Conservation (phyloP, 2,797 vertebrate genomes). For the Melanotaenia parkinsoni region DNA sequence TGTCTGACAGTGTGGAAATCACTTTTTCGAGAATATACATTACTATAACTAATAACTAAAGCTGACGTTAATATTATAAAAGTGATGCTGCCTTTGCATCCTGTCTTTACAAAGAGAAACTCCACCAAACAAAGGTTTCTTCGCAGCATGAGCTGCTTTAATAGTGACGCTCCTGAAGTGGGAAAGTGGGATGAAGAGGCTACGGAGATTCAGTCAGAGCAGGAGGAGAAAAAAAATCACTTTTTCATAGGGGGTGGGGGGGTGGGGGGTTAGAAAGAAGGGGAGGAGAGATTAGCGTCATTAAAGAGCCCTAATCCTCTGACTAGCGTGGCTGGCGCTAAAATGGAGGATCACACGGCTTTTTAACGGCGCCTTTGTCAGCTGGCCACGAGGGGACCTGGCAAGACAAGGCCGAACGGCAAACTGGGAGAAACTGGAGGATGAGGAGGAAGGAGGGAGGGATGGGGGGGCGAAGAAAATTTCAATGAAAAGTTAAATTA, state of each 20-base stretch:
- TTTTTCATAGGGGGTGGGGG: slow-evolving; percentile 72
- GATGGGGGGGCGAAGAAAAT: slow-evolving; percentile 74
- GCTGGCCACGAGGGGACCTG: slow-evolving; percentile 83
- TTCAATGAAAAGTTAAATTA: slow-evolving; percentile 91
- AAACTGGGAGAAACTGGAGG: slow-evolving; percentile 80
- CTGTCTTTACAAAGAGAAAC: slow-evolving; percentile 5
- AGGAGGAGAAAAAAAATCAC: slow-evolving; percentile 84
- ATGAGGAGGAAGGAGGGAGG: slow-evolving; percentile 28
- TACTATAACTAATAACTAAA: too few relatives aligned
- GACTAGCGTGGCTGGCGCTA: slow-evolving; percentile 90
- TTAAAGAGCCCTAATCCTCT: slow-evolving; percentile 95
- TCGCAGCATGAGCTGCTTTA: slow-evolving; percentile 70
- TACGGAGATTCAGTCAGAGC: slow-evolving; percentile 84
- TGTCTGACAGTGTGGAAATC: too few relatives aligned
- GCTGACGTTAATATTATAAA: too few relatives aligned
- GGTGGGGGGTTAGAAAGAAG: slow-evolving; percentile 55
- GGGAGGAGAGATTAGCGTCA: slow-evolving; percentile 91
- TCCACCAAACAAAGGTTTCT: slow-evolving; percentile 41
- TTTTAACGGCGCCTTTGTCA: slow-evolving; percentile 90
- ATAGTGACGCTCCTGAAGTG: slow-evolving; percentile 82
- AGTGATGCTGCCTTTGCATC: slow-evolving; percentile 5
- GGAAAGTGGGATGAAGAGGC: slow-evolving; percentile 47
- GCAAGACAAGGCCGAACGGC: slow-evolving; percentile 83
- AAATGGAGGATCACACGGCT: slow-evolving; percentile 91
- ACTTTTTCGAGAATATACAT: too few relatives aligned